Evolutionary conservation across 2,797 vertebrate species (phyloP).

Genomic region (Gila robusta): DNA sequence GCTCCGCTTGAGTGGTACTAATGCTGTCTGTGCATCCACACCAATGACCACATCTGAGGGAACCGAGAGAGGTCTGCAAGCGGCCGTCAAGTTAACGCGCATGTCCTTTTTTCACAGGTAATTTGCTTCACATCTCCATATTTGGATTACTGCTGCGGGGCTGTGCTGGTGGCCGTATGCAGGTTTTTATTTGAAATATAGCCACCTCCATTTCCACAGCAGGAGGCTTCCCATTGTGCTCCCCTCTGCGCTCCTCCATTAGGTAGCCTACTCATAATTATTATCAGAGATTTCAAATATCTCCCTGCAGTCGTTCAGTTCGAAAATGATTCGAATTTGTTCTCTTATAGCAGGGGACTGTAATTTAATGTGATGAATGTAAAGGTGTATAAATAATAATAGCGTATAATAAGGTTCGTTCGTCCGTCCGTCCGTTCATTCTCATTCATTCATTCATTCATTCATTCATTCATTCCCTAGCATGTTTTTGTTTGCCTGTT

Average conservation of each 20-base stretch:
- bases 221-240: conserved; percentile 61
- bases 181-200: conserved; percentile 65
- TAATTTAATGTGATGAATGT: not conserved
- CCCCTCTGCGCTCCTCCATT: conserved; percentile 56
- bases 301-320: conserved; percentile 62
- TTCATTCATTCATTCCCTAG: not conserved
- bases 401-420: too few species aligned
- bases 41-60: conserved; percentile 66
- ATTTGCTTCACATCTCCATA: conserved; percentile 77
- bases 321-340: conserved; percentile 16
- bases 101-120: conserved; percentile 77
- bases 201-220: conserved; percentile 60
- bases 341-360: not conserved
- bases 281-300: conserved; percentile 71
- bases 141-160: conserved; percentile 69
- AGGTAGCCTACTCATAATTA: conserved; percentile 63
- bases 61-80: conserved; percentile 61
- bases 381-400: not conserved
- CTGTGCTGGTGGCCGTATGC: conserved; percentile 45
- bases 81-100: conserved; percentile 58
- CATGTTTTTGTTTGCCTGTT: not conserved
- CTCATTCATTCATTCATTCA: not conserved
- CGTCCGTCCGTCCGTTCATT: too few species aligned
- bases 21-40: conserved; percentile 59
- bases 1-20: conserved; percentile 42